Base-by-base conservation (phyloP, 2,888 invertebrate species). In the Tinea semifulvella region DNA sequence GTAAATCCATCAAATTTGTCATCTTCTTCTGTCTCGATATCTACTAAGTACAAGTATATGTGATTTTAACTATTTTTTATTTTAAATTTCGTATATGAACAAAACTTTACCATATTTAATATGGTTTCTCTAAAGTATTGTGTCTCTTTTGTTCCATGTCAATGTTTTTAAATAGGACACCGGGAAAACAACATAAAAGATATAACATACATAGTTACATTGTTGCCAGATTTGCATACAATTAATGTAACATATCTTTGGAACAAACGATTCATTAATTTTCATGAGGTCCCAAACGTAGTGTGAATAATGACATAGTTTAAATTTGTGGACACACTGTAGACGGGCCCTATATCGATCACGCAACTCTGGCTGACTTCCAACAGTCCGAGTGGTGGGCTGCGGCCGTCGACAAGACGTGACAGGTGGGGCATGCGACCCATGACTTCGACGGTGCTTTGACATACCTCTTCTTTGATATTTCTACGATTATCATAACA, bases 351-450 rank as follows among this genome's bases (percentile, higher is more conserved):
- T 64, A 65, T 75, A 77, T 79, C 70, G 70, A 75, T 79, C 77
- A 76, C 63, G 60, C 59, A 56, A 59, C 58, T 65, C 76, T 79
- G 80, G 79, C 80, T 63, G 51, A 47, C 57, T 64, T 70, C 80
- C 80, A 80, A 61, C 63, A 58, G 64, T 62, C 66, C 75, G 68
- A 75, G 71, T 66, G 77, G 80, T 75, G 77, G 77, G 77, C 74
- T 65, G 71, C 57, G 57, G 25, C 68, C 65, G 72, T 50, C 68
- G 74, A 80, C 74, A 62, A 58, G 65, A 56, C 58, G 65, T 68
- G 79, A 76, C 80, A 80, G 80, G 70, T 79, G 80, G 62, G 72
- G 73, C 69, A 73, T 71, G 71, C 75, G 71, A 74, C 77, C 75
- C 74, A 70, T 74, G 75, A 72, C 72, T 73, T 65, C 62, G 55